Conservation (phyloP, 2,113 vertebrate genomes). For the Thinocorus orbignyianus region DNA sequence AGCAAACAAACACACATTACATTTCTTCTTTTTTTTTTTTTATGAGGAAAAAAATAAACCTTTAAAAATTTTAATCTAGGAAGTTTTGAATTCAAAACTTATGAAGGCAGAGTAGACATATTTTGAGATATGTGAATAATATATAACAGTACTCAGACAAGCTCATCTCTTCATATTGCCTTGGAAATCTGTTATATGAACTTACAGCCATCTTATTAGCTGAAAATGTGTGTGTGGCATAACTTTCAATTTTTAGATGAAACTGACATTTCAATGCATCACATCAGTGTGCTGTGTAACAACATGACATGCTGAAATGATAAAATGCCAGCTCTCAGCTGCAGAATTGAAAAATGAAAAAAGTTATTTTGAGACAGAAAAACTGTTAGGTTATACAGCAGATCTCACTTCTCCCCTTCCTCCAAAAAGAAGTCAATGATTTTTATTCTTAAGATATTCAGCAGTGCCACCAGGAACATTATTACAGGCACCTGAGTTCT, state of each 20-base stretch:
- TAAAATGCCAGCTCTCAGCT: background rate
- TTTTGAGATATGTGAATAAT: background rate
- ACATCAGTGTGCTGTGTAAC: background rate
- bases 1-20: background rate
- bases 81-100: background rate
- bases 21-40: background rate
- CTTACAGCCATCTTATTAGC: background rate
- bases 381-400: background rate
- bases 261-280: background rate
- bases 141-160: background rate
- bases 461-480: background rate
- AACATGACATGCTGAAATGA: background rate
- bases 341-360: background rate
- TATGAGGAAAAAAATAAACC: background rate
- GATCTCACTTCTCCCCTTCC: background rate
- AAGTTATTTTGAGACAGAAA: background rate
- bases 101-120: background rate
- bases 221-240: background rate
- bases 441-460: background rate
- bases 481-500: background rate
- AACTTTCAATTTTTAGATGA: background rate
- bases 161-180: background rate
- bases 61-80: background rate
- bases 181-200: background rate
- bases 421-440: background rate